Percentiles rank a stretch among this genome's conserved stretches.
These are phyloP conservation scores for Takifugu flavidus DNA, from an alignment of 2,113 vertebrate genomes.

Conservation along the genomic window DNA sequence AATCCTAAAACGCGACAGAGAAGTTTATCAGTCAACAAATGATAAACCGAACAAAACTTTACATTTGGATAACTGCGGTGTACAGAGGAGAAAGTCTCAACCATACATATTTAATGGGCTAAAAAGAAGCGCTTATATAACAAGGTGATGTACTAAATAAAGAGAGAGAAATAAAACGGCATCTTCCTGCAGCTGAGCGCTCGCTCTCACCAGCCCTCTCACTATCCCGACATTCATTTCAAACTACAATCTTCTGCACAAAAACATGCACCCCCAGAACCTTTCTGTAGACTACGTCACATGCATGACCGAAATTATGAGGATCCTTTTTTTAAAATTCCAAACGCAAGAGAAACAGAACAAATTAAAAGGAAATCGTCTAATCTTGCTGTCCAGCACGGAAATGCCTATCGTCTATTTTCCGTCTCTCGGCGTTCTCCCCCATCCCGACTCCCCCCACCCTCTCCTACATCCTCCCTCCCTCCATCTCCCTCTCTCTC, in stretches of 20 bases:
- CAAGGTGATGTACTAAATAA: too few species aligned
- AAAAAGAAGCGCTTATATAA: too few species aligned
- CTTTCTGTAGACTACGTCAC: neutral
- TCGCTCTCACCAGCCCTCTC: neutral
- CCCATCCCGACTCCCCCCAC: slow-evolving; percentile 44
- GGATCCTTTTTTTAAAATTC: neutral
- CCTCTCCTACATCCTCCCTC: slow-evolving; percentile 18
- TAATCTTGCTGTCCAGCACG: slow-evolving; percentile 64
- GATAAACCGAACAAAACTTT: too few species aligned
- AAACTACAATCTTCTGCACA: slow-evolving; percentile 8
- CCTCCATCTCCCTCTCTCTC: slow-evolving; percentile 31
- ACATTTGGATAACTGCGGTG: too few species aligned
- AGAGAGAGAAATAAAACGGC: too few species aligned
- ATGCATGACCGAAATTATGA: too few species aligned
- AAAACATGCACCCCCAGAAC: slow-evolving; percentile 11
- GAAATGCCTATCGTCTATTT: slow-evolving; percentile 68
- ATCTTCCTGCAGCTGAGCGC: too few species aligned
- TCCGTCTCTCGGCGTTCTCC: slow-evolving; percentile 59
- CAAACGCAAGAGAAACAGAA: slow-evolving; percentile 37
- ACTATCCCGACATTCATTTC: neutral
- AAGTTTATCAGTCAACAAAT: too few species aligned
- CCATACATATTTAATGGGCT: too few species aligned
- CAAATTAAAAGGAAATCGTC: slow-evolving; percentile 38
- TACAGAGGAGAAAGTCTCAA: too few species aligned
- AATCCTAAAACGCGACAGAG: too few species aligned